These are phyloP conservation scores for Chroicocephalus ridibundus DNA, from an alignment of 2,113 vertebrate species.

Conservation along the genomic window DNA sequence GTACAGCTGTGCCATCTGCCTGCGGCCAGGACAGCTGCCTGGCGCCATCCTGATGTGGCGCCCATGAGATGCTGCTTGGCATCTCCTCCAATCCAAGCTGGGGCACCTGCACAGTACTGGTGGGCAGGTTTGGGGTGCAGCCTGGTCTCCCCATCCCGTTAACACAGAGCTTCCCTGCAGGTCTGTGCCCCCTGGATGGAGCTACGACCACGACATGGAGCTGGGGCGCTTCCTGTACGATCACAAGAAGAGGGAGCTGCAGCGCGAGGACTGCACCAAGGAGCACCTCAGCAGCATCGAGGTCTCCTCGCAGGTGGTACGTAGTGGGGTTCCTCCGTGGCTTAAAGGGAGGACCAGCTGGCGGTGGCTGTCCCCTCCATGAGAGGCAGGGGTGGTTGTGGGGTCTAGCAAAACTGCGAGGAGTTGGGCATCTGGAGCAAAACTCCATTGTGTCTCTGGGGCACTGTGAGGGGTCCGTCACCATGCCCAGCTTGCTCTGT, in stretches of 20 bases:
- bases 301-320: conserved; percentile 86
- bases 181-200: conserved; percentile 88
- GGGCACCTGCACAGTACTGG: background rate
- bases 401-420: background rate
- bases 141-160: rapidly evolving
- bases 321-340: background rate
- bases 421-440: background rate
- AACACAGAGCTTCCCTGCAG: conserved; percentile 57
- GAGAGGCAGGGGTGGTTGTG: background rate
- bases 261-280: conserved; percentile 82
- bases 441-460: background rate
- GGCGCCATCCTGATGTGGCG: rapidly evolving
- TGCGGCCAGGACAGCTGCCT: background rate
- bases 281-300: conserved; percentile 90
- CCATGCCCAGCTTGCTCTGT: background rate
- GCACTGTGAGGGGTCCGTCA: background rate
- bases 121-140: background rate
- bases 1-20: background rate
- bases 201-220: conserved; percentile 90
- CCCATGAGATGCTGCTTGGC: background rate
- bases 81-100: background rate
- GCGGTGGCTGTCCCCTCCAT: rapidly evolving
- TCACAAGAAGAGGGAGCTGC: conserved; percentile 85
- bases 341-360: background rate
- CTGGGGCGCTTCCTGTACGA: conserved; percentile 92